Evolutionary conservation across 2,113 vertebrate genomes (phyloP), one percentile per base, ranked within the genome.

Genomic region (Ceyx cyanopectus): DNA sequence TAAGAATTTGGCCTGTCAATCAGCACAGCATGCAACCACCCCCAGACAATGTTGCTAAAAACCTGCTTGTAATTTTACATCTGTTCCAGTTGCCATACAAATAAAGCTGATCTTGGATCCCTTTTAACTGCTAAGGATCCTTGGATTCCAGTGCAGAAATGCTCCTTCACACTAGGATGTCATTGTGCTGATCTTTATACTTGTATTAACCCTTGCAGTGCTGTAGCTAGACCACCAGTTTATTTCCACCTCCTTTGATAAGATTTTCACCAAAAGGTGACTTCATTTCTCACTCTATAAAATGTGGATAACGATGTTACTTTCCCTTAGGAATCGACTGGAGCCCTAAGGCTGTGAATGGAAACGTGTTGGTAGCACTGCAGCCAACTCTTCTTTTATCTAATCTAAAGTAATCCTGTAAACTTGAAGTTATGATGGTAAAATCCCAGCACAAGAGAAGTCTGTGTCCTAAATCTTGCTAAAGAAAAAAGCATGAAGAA

Each of bases 1-100:
- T 91, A 94, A 92, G 92, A 91, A 96, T 91, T 92, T 89, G 89
- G 67, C 10, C 72, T 85, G 89, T 96, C 95, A 93, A 78, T 93
- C 92, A 92, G 81, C 91, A 53, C 89, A 89, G 94, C 89, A 4
- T 26, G 32, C 40, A 92, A 78, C 85, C 75, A 77, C 87, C 87
- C 82, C 85, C 20, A 10, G 81, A 91, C 78, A 94, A 85, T 2
- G 24, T 62, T 85, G 69, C 81, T 67, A n/a, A 87, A 85, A 93
- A 89, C 75, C 78, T 85, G 61, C 67, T 95, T n/a, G 68, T 30
- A 80, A n/a, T 92, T 89, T 89, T 53, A 61, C 80, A 81, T 50
- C 75, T 56, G 23, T 87, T 87, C 60, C 53, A 43, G 30, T 94
- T 80, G 70, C 61, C 67, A 0, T 78, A 12, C 41, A 68, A 91